Evolutionary conservation across 2,113 vertebrate genomes (phyloP).

Genomic region (Ciconia stormi): DNA sequence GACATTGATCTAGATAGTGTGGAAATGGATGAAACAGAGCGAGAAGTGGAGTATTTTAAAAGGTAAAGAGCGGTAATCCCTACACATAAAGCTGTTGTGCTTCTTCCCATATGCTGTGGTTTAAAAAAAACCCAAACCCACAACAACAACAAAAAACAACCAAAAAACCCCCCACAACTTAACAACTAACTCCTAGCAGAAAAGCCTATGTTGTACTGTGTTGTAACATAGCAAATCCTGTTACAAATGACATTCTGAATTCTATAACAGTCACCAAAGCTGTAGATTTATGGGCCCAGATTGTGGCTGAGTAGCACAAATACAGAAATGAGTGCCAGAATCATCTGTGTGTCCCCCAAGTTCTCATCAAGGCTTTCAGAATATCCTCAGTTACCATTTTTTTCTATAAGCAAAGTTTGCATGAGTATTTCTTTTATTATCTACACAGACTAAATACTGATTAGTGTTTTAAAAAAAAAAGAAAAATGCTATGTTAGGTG

Average conservation of each 20-base stretch:
- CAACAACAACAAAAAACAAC: too few relatives aligned
- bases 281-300: background rate
- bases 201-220: background rate
- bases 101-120: background rate
- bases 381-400: background rate
- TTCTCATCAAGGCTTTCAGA: background rate
- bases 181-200: background rate
- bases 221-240: background rate
- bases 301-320: background rate
- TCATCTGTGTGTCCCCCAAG: background rate
- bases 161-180: background rate
- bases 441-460: background rate
- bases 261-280: background rate
- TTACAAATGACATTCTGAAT: background rate
- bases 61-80: conserved; percentile 74
- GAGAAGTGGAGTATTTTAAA: conserved; percentile 99
- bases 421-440: background rate
- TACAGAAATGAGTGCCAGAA: background rate
- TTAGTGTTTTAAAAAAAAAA: background rate
- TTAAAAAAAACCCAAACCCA: background rate
- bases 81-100: background rate
- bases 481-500: background rate
- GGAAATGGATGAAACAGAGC: conserved; percentile 97
- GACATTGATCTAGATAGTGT: conserved; percentile 97
- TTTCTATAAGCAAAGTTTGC: background rate